Base-by-base conservation (phyloP, 2,888 invertebrate species). In the Ophioninae sp. region DNA sequence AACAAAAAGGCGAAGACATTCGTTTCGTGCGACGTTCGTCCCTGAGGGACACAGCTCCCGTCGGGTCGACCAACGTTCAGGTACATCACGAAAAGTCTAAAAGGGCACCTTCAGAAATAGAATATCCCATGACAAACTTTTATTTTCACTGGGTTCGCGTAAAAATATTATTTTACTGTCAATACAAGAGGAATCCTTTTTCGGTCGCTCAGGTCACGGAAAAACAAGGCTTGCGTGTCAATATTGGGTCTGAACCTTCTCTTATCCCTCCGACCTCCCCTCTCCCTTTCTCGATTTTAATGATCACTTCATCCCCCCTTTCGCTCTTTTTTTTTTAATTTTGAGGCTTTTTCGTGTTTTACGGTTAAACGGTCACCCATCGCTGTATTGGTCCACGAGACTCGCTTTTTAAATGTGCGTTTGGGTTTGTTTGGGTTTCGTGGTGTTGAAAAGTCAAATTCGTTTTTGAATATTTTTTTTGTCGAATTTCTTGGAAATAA, bases 191-290 rank as follows among this genome's bases (percentile, higher is more conserved):
- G 23, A 20, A 56, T 2, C 20, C 6, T 1, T 17, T 56, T 59
- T 64, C 61, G 22, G 44, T 59, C 65, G 51, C 37, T 73, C 22
- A n/a, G 8, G 13, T 71, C 58, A n/a, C 81, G 67, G 74, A 67
- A 81, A 82, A 85, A 82, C 69, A 82, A 44, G 59, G 9, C 79
- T 83, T 83, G 79, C 81, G 83, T 78, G 82, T 83, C 68, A 81
- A 85, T 82, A 85, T 75, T 51, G 51, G 58, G 65, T 51, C 39
- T n/a, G 59, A 20, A 58, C 39, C 23, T 81, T 75, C 58, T 61
- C 80, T 80, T 80, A 81, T 77, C 64, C 44, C 13, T 44, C 44
- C 44, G 13, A 1, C 13, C 17, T 3, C 17, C 51, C 51, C 6
- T 41, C 41, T 61, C n/a, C 37, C 1, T 44, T 17, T 30, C 3